Percentiles rank a stretch among this genome's conserved stretches.
Evolutionary conservation across 2,888 invertebrate species (phyloP).

Genomic region (Dicyrtomina minuta): DNA sequence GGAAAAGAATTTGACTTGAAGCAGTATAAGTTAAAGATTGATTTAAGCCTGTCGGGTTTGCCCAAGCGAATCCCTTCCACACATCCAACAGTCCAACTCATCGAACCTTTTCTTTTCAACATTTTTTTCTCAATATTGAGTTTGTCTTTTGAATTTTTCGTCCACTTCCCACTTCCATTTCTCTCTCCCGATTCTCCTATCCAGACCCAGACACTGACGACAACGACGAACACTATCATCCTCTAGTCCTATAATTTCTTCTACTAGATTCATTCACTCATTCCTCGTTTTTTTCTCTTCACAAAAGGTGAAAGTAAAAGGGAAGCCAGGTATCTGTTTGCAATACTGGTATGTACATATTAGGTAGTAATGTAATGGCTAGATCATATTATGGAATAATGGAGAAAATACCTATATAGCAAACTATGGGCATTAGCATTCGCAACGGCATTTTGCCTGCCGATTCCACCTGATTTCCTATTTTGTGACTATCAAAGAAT

Average conservation of each 20-base stretch:
- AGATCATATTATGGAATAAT: too few species aligned
- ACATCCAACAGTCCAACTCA: not conserved
- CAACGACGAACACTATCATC: too few species aligned
- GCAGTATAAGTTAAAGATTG: slow-evolving; percentile 39
- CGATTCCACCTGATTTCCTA: too few species aligned
- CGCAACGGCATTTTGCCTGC: too few species aligned
- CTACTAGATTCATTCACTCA: too few species aligned
- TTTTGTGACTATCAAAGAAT: too few species aligned
- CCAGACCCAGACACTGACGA: too few species aligned
- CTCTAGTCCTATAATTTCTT: not conserved
- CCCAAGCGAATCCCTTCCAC: slow-evolving; percentile 31
- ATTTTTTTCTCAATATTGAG: slow-evolving; percentile 37
- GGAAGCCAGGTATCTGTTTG: not conserved
- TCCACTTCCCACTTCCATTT: not conserved
- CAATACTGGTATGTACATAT: too few species aligned
- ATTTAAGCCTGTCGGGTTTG: slow-evolving; percentile 34
- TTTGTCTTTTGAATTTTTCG: slow-evolving; percentile 35
- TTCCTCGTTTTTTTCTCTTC: not conserved
- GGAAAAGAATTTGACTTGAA: slow-evolving; percentile 30
- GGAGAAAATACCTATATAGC: too few species aligned
- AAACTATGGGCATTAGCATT: too few species aligned
- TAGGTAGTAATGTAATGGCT: too few species aligned
- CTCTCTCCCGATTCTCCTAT: not conserved
- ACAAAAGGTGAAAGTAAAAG: not conserved
- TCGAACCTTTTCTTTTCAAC: too few species aligned